phyloP scores from a whole-genome alignment of 2,888 invertebrate genomes.

The Agonopterix arenella region DNA sequence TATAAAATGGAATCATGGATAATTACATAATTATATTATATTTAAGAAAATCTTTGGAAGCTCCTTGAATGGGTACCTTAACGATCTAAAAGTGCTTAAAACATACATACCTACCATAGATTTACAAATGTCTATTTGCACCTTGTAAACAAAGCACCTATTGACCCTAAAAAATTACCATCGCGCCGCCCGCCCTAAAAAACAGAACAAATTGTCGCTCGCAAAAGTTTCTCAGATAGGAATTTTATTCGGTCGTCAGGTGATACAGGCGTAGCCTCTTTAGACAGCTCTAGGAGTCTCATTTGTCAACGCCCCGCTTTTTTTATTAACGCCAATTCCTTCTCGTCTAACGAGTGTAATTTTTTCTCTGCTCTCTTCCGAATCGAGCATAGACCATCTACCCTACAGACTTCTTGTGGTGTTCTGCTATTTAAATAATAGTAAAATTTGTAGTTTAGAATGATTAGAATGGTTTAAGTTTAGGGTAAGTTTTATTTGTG shows the following conservation, averaged over 20 bases:
- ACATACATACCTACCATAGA: too few relatives aligned
- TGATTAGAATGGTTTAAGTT: too few relatives aligned
- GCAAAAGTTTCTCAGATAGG: slow-evolving; percentile 30
- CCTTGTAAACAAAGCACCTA: slow-evolving; percentile 6
- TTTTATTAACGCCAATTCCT: slow-evolving; percentile 70
- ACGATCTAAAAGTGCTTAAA: too few relatives aligned
- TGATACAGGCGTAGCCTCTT: slow-evolving; percentile 56
- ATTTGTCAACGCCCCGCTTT: slow-evolving; percentile 58
- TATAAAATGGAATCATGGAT: too few relatives aligned
- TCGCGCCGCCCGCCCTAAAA: slow-evolving; percentile 9
- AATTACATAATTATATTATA: too few relatives aligned
- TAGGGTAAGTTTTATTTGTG: too few relatives aligned
- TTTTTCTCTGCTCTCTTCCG: slow-evolving; percentile 29
- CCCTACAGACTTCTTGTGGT: too few relatives aligned
- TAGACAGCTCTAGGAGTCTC: slow-evolving; percentile 48
- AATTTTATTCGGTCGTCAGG: slow-evolving; percentile 48
- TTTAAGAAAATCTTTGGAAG: too few relatives aligned
- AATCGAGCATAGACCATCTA: slow-evolving; percentile 4
- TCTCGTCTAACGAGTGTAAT: slow-evolving; percentile 57
- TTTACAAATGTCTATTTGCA: too few relatives aligned
- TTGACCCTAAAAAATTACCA: slow-evolving; percentile 10
- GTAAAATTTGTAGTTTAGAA: too few relatives aligned
- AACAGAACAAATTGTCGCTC: slow-evolving; percentile 29
- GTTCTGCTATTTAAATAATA: too few relatives aligned
- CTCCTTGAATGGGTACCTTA: too few relatives aligned